phyloP scores from a whole-genome alignment of 2,888 invertebrate species.

The Microctonus aethiopoides region DNA sequence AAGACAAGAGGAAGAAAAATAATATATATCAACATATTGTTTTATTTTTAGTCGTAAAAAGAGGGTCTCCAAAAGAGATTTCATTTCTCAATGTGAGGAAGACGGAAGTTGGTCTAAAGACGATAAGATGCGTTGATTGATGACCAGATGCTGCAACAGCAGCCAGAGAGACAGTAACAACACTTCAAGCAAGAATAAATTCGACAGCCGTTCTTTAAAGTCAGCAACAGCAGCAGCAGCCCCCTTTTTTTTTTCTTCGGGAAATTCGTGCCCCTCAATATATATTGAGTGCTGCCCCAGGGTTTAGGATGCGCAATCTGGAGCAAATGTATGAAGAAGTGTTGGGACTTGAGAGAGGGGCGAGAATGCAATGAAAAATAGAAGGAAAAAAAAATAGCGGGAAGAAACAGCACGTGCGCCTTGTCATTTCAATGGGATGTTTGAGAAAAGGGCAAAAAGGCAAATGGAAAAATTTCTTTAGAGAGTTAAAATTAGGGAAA shows the following conservation, averaged over 20 bases:
- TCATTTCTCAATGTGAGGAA: not conserved
- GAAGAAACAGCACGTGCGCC: conserved; percentile 24
- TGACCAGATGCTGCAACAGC: conserved; percentile 24
- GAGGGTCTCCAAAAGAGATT: not conserved
- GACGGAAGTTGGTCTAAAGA: conserved; percentile 10
- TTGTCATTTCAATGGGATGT: conserved; percentile 6
- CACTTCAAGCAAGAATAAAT: not conserved
- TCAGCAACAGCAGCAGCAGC: not conserved
- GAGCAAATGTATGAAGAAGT: not conserved
- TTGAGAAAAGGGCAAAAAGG: not conserved
- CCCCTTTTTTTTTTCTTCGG: not conserved
- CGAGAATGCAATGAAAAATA: not conserved
- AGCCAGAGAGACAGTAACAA: too few species aligned
- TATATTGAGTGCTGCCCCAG: not conserved
- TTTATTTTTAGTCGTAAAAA: conserved; percentile 23
- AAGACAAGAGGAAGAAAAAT: not conserved
- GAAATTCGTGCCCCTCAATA: not conserved
- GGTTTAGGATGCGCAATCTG: conserved; percentile 7
- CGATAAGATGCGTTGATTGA: conserved; percentile 34
- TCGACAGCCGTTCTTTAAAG: not conserved
- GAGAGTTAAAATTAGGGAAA: not conserved
- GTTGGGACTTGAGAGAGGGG: not conserved
- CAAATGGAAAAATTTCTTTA: not conserved
- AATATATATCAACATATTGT: conserved; percentile 3
- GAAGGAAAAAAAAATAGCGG: conserved; percentile 7